phyloP scores from a whole-genome alignment of 2,113 vertebrate genomes.

The Oreotrochilus melanogaster region DNA sequence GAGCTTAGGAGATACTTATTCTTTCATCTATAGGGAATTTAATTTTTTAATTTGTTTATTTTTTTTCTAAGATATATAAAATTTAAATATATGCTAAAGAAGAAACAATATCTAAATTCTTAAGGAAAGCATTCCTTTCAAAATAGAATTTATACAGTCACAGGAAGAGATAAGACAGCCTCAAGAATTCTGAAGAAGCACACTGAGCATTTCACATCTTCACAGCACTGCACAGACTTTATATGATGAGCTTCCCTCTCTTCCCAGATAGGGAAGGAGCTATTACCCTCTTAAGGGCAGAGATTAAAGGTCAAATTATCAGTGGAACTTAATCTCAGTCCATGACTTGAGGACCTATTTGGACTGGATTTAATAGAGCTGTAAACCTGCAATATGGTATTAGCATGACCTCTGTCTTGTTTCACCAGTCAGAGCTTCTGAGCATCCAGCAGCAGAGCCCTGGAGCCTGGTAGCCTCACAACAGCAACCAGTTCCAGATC shows the following conservation, averaged over 20 bases:
- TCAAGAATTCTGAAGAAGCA: neutral
- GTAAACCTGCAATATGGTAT: neutral
- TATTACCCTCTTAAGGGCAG: neutral
- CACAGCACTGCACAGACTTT: slow-evolving; percentile 3
- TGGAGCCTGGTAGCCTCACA: neutral
- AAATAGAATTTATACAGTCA: neutral
- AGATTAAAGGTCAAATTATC: slow-evolving; percentile 10
- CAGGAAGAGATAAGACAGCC: neutral
- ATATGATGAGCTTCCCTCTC: neutral
- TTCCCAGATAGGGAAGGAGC: neutral
- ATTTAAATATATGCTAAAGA: neutral
- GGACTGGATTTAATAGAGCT: slow-evolving; percentile 20
- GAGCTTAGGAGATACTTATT: neutral
- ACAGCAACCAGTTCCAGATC: neutral
- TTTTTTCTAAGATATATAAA: neutral
- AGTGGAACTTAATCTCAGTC: neutral
- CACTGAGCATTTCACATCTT: neutral
- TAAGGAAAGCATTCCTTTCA: neutral
- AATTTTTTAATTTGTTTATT: neutral
- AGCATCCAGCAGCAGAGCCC: neutral
- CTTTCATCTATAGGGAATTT: neutral
- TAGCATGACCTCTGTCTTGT: neutral
- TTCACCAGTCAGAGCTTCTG: neutral
- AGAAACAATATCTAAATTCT: neutral
- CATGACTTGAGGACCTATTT: neutral